Conservation (phyloP, 2,888 invertebrate species). For the Drosophila dives region DNA sequence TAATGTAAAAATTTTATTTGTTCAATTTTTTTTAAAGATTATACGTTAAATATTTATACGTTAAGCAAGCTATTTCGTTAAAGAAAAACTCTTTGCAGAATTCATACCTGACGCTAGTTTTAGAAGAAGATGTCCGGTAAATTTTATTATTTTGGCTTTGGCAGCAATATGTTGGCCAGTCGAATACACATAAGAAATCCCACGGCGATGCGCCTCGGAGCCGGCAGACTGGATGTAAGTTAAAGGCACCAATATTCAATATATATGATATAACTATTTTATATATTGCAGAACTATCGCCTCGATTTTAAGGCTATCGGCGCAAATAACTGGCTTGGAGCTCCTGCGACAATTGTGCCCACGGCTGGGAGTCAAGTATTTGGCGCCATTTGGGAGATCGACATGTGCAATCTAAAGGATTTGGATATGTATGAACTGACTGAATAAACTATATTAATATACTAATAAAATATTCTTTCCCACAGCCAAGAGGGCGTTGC, state of each 20-base stretch:
- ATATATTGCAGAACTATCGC: conserved; percentile 86
- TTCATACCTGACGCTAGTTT: background rate
- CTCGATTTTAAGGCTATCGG: conserved; percentile 87
- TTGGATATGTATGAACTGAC: conserved; percentile 87
- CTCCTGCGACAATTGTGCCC: conserved; percentile 91
- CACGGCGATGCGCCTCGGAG: conserved; percentile 88
- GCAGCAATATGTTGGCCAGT: conserved; percentile 92
- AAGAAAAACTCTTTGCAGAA: conserved; percentile 4
- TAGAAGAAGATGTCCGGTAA: conserved; percentile 72
- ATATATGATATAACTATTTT: background rate
- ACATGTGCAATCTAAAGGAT: conserved; percentile 87
- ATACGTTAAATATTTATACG: background rate
- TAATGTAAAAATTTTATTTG: background rate
- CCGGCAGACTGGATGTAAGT: conserved; percentile 59
- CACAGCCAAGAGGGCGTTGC: conserved; percentile 71
- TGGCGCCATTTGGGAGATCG: conserved; percentile 93
- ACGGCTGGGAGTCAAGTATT: conserved; percentile 84
- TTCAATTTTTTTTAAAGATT: background rate
- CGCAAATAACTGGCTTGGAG: conserved; percentile 91
- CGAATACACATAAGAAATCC: conserved; percentile 93
- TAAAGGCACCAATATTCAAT: fast-evolving
- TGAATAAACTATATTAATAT: background rate
- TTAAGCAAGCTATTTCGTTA: background rate
- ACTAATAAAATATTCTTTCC: background rate
- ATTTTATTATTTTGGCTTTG: conserved; percentile 95